A percentile compares a stretch with the other conserved stretches of the same genome.
These are phyloP conservation scores for Torymus texanus DNA, from an alignment of 2,888 invertebrate species.

Conservation along the genomic window DNA sequence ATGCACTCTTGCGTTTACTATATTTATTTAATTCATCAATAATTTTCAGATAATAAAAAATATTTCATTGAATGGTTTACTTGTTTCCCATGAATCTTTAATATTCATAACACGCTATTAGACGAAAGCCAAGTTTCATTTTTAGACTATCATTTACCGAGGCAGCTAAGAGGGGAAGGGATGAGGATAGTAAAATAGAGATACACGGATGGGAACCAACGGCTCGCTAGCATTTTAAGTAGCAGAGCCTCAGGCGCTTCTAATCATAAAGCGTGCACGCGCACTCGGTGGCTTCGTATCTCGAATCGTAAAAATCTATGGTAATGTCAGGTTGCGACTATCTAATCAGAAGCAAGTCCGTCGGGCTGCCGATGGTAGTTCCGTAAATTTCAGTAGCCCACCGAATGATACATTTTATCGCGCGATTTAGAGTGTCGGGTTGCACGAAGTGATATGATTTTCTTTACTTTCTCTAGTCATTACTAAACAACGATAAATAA, in stretches of 20 bases:
- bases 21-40: constrained; percentile 7
- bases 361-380: constrained; percentile 18
- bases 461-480: constrained; percentile 30
- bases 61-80: not conserved
- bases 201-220: constrained; percentile 28
- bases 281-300: constrained; percentile 21
- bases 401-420: constrained; percentile 49
- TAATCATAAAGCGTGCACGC: constrained; percentile 24
- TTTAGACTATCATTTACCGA: constrained; percentile 30
- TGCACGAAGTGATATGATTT: not conserved
- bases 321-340: constrained; percentile 41
- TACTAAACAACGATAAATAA: constrained; percentile 1
- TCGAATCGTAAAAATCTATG: constrained; percentile 50
- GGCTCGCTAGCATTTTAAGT: constrained; percentile 32
- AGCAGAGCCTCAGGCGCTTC: constrained; percentile 35
- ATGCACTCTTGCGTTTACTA: not conserved
- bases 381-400: constrained; percentile 50
- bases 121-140: not conserved
- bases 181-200: constrained; percentile 22
- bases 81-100: too few relatives aligned
- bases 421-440: constrained; percentile 1
- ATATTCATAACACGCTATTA: not conserved
- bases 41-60: not conserved
- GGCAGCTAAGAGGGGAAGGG: not conserved
- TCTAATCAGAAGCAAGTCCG: constrained; percentile 38